Conservation (phyloP, 2,113 vertebrate species). For the Ramphastos sulfuratus region DNA sequence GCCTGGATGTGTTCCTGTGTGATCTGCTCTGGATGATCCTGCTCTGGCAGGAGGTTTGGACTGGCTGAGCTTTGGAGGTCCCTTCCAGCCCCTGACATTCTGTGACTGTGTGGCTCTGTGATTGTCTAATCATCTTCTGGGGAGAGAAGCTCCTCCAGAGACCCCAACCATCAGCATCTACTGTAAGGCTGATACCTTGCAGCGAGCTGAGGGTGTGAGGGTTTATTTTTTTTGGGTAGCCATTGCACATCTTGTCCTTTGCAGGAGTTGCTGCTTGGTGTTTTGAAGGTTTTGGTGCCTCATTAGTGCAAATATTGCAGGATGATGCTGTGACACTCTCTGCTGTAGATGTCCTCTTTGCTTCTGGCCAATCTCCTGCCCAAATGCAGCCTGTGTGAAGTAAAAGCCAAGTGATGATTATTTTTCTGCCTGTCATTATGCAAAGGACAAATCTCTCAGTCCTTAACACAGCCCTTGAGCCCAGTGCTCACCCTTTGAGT, state of each 20-base stretch:
- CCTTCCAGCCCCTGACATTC: too few relatives aligned
- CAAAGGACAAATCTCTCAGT: neutral
- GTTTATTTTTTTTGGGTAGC: neutral
- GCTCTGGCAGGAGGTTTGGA: too few relatives aligned
- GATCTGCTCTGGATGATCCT: too few relatives aligned
- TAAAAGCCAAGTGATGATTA: neutral
- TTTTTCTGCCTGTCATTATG: neutral
- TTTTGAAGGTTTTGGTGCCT: neutral
- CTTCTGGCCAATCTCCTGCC: neutral
- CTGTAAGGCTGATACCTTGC: neutral
- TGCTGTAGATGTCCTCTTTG: neutral
- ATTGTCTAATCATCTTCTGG: neutral
- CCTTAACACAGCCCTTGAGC: neutral
- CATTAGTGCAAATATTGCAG: neutral
- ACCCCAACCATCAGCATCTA: neutral
- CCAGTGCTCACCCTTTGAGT: neutral
- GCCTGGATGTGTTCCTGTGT: too few relatives aligned
- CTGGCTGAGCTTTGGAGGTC: too few relatives aligned
- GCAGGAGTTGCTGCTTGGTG: neutral
- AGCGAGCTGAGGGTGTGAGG: fast-evolving
- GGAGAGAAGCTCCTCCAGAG: neutral
- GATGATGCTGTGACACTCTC: neutral
- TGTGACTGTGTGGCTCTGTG: too few relatives aligned
- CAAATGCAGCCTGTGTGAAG: neutral
- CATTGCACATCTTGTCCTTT: fast-evolving